phyloP scores from a whole-genome alignment of 2,113 vertebrate genomes.

The Microtus ochrogaster region DNA sequence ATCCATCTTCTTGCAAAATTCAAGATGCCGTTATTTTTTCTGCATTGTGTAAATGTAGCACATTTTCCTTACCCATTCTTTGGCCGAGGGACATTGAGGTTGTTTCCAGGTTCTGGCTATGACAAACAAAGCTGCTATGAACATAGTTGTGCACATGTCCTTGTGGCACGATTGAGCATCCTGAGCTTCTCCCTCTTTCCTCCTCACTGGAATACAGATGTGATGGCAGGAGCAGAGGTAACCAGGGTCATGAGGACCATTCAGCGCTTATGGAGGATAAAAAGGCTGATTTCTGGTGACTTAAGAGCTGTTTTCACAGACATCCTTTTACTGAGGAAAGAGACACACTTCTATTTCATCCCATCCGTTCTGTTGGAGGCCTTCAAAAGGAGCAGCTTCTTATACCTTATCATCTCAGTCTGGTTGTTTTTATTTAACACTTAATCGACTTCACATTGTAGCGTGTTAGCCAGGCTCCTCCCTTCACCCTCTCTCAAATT shows the following conservation, averaged over 20 bases:
- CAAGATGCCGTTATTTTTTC: too few relatives aligned
- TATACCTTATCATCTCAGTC: not conserved
- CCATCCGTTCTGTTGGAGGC: not conserved
- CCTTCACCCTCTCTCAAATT: too few relatives aligned
- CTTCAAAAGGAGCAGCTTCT: slow-evolving; percentile 35
- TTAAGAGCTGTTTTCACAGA: not conserved
- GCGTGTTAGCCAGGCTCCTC: too few relatives aligned
- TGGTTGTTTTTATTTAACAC: not conserved
- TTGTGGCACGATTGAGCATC: too few relatives aligned
- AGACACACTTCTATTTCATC: not conserved
- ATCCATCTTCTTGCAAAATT: too few relatives aligned
- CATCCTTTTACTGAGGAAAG: not conserved
- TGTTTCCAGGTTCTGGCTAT: too few relatives aligned
- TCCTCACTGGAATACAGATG: not conserved
- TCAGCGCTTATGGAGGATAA: not conserved
- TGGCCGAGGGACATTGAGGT: too few relatives aligned
- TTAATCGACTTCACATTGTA: not conserved
- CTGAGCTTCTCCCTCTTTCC: not conserved
- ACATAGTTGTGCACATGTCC: too few relatives aligned
- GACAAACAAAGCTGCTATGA: too few relatives aligned
- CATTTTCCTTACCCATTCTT: too few relatives aligned
- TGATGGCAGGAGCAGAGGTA: not conserved
- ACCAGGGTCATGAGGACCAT: not conserved
- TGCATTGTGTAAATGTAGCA: too few relatives aligned
- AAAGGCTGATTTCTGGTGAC: not conserved